These are phyloP conservation scores for Drosophila nigromelanica DNA, from an alignment of 1,140 invertebrate genomes.

Conservation along the genomic window DNA sequence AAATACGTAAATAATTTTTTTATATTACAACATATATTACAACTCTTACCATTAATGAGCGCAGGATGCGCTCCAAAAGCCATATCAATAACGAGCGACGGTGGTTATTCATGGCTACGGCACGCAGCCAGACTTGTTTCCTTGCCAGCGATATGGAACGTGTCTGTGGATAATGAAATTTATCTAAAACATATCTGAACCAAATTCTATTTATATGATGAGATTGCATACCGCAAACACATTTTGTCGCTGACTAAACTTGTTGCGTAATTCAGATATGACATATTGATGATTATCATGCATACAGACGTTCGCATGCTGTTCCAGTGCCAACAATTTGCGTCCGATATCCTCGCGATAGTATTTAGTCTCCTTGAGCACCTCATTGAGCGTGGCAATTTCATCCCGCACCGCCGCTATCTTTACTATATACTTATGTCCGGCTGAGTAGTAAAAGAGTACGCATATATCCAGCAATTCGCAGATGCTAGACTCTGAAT, in stretches of 20 bases:
- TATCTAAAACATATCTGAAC: neutral
- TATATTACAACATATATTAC: too few species aligned
- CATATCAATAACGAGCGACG: slow-evolving; percentile 83
- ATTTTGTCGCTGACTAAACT: slow-evolving; percentile 79
- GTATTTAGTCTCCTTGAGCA: slow-evolving; percentile 77
- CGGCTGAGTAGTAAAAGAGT: slow-evolving; percentile 81
- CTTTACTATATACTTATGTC: slow-evolving; percentile 83
- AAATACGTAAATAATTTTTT: neutral
- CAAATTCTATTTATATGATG: neutral
- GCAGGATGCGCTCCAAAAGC: slow-evolving; percentile 86
- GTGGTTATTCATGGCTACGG: slow-evolving; percentile 67
- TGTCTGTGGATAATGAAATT: slow-evolving; percentile 48
- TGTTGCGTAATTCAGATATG: slow-evolving; percentile 67
- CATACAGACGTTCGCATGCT: slow-evolving; percentile 78
- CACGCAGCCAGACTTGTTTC: slow-evolving; percentile 82
- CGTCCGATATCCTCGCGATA: slow-evolving; percentile 78
- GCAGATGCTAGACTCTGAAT: slow-evolving; percentile 57
- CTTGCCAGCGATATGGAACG: slow-evolving; percentile 78
- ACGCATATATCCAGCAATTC: slow-evolving; percentile 78
- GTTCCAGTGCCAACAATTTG: slow-evolving; percentile 67
- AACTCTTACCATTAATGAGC: slow-evolving; percentile 83
- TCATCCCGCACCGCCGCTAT: slow-evolving; percentile 78
- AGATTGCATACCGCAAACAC: slow-evolving; percentile 74
- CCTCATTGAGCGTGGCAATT: slow-evolving; percentile 79
- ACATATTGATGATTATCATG: slow-evolving; percentile 74